Conservation (phyloP, 2,797 vertebrate species). For the Coendou prehensilis region DNA sequence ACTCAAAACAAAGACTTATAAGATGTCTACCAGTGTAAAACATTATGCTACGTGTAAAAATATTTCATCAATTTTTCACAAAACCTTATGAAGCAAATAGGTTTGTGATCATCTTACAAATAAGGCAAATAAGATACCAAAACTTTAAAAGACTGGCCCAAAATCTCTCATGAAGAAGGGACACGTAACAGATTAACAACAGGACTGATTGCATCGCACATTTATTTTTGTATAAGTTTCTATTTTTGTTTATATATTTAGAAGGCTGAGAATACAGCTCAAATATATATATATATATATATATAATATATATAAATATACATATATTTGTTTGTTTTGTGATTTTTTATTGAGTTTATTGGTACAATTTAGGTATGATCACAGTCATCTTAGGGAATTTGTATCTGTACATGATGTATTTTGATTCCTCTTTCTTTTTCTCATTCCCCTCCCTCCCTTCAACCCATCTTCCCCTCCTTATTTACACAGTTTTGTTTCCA, state of each 20-base stretch:
- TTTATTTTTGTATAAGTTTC: neutral
- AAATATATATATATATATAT: neutral
- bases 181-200: neutral
- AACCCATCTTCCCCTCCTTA: neutral
- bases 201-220: neutral
- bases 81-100: neutral
- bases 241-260: neutral
- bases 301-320: too few relatives aligned
- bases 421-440: neutral
- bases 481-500: neutral
- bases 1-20: neutral
- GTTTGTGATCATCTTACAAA: neutral
- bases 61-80: slow-evolving; percentile 2
- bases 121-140: neutral
- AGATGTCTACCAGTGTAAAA: neutral
- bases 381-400: neutral
- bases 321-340: too few relatives aligned
- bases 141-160: neutral
- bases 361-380: neutral
- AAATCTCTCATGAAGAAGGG: neutral
- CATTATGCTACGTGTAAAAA: neutral
- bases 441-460: neutral
- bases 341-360: neutral
- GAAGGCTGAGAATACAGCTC: neutral
- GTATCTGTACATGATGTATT: neutral